phyloP scores from a whole-genome alignment of 53 echinoderm and acorn worm species.

The Crossaster papposus region DNA sequence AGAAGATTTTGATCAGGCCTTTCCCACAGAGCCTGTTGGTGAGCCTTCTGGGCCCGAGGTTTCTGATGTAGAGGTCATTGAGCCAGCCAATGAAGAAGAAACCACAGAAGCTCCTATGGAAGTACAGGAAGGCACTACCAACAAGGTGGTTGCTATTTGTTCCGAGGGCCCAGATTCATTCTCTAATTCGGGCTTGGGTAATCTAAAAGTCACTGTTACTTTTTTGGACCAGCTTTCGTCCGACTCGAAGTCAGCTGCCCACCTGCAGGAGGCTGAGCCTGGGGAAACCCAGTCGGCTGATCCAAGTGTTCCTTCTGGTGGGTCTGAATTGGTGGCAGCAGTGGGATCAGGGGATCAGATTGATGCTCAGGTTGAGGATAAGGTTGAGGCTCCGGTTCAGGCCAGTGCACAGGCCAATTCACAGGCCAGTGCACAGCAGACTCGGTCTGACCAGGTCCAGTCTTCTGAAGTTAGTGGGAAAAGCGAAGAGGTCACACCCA shows the following conservation, averaged over 20 bases:
- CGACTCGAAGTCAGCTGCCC: neutral
- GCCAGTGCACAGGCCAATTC: too few species aligned
- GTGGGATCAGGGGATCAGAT: neutral
- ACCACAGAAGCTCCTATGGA: neutral
- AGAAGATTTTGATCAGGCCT: conserved; percentile 29
- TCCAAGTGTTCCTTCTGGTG: neutral
- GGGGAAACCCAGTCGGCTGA: neutral
- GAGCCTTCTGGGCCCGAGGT: conserved; percentile 10
- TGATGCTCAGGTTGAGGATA: neutral
- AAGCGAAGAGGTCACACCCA: neutral
- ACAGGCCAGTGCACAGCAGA: neutral
- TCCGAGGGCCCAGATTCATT: neutral
- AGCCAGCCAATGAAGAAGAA: neutral
- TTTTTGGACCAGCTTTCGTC: neutral
- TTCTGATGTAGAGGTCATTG: conserved; percentile 7
- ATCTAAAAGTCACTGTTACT: conserved; percentile 18
- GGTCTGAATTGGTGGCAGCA: neutral
- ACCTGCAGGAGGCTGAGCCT: neutral
- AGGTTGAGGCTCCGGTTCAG: too few species aligned
- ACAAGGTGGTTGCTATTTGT: conserved; percentile 3
- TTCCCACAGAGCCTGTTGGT: conserved; percentile 17
- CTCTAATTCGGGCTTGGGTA: neutral
- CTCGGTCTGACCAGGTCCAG: conserved; percentile 10
- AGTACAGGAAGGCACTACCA: neutral
- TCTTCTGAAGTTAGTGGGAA: neutral